Evolutionary conservation across 1,140 invertebrate genomes (phyloP), one percentile per base, ranked within the genome.

Genomic region (Listronotus bonariensis): DNA sequence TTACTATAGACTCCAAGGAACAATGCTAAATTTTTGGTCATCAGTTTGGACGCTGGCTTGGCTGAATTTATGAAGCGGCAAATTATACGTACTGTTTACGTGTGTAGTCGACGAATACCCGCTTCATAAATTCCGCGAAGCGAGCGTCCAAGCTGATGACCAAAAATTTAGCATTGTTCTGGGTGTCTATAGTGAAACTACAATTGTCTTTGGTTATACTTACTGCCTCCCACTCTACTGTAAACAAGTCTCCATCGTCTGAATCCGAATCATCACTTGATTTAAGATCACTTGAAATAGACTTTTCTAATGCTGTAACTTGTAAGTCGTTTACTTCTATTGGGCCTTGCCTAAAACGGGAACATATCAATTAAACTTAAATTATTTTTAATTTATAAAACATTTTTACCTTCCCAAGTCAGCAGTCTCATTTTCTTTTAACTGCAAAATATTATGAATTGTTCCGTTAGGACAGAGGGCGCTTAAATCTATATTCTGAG

Each of bases 401-500:
- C 41, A 20, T 42, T 57, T 71, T 66, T 80, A 89, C 87, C 88
- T 85, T 72, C 90, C 90, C 56, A 92, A 78, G 79, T 90, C 85
- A 68, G 82, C 85, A 53, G 82, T 80, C 67, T 86, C 81, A 57
- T 84, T 79, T 74, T 90, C 85, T 34, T 92, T 77, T 65, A 93
- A 82, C 57, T 86, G 81, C 60, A 91, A 78, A 18, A 94, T 76
- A 79, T 93, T 93, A 68, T 87, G 85, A 34, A 93, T 76, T 0
- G 91, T 91, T 72, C 87, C 85, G 71, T 85, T 82, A 20, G 90
- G 85, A 74, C 88, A 84, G 18, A 93, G 74, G 6, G 83, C 76
- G 10, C 83, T 79, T 20, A 85, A 74, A 72, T 88, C 82, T 10
- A 92, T 86, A 71, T 88, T 87, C 79, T 93, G 91, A 2, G 88